phyloP scores from a whole-genome alignment of 1,140 invertebrate species.

The Oppia nitens region DNA sequence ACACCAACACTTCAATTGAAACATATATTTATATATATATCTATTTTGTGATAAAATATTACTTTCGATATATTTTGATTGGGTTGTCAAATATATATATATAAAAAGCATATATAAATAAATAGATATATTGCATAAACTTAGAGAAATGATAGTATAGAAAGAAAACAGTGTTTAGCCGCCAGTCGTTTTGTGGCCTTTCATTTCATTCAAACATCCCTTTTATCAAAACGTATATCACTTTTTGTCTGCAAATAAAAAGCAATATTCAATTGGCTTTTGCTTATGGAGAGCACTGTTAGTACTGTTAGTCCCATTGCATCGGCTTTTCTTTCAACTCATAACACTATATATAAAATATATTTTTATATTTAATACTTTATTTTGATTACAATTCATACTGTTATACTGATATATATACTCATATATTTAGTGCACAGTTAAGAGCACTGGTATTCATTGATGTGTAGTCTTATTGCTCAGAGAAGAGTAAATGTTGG shows the following conservation, averaged over 20 bases:
- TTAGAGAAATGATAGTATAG: too few relatives aligned
- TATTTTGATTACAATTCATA: too few relatives aligned
- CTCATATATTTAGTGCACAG: too few relatives aligned
- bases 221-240: neutral
- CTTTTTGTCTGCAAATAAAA: neutral
- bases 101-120: neutral
- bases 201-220: neutral
- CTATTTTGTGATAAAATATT: neutral
- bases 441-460: neutral
- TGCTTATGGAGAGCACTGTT: neutral
- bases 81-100: neutral
- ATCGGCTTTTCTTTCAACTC: too few relatives aligned
- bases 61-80: neutral
- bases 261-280: neutral
- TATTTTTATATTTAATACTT: neutral
- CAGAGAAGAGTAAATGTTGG: neutral
- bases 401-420: neutral
- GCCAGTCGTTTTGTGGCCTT: neutral
- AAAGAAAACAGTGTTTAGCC: neutral
- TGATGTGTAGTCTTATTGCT: neutral
- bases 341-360: neutral
- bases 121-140: too few relatives aligned
- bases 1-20: neutral
- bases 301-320: too few relatives aligned
- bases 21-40: neutral